Percentiles rank a stretch among this genome's conserved stretches.
Conservation (phyloP, 64 coral and sea anemone species). For the Platygyra sinensis region DNA sequence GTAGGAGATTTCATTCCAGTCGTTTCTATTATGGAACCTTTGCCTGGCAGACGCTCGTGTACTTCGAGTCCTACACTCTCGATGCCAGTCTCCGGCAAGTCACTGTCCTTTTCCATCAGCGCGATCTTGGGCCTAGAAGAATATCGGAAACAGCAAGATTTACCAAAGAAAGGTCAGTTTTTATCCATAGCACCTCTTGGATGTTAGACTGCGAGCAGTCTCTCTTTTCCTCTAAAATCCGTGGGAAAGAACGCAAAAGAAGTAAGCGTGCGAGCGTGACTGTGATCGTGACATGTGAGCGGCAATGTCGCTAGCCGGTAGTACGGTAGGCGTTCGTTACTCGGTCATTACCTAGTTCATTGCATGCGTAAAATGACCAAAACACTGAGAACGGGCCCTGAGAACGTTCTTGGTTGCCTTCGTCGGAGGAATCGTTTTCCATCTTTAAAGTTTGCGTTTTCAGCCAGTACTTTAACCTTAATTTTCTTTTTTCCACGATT, state of each 20-base stretch:
- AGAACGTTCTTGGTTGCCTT: too few relatives aligned
- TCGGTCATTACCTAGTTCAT: neutral
- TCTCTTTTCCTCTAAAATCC: neutral
- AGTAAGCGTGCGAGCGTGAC: too few relatives aligned
- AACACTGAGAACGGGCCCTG: too few relatives aligned
- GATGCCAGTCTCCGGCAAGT: neutral
- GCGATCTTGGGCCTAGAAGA: neutral
- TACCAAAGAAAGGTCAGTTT: neutral
- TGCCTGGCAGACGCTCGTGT: neutral
- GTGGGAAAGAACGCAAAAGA: neutral
- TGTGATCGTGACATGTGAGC: too few relatives aligned
- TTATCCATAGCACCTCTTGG: neutral
- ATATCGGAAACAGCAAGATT: neutral
- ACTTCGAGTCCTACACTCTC: neutral
- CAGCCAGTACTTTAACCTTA: too few relatives aligned
- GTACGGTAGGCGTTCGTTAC: too few relatives aligned
- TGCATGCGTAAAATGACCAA: neutral
- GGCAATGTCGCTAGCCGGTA: too few relatives aligned
- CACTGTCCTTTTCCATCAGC: conserved; percentile 13
- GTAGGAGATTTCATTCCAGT: neutral
- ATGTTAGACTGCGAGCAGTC: neutral
- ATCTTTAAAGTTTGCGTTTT: too few relatives aligned
- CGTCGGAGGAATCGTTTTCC: too few relatives aligned
- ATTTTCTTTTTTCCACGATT: too few relatives aligned
- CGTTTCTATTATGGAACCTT: neutral